Evolutionary conservation across 2,888 invertebrate species (phyloP).

Genomic region (Iselma pallidipennis): DNA sequence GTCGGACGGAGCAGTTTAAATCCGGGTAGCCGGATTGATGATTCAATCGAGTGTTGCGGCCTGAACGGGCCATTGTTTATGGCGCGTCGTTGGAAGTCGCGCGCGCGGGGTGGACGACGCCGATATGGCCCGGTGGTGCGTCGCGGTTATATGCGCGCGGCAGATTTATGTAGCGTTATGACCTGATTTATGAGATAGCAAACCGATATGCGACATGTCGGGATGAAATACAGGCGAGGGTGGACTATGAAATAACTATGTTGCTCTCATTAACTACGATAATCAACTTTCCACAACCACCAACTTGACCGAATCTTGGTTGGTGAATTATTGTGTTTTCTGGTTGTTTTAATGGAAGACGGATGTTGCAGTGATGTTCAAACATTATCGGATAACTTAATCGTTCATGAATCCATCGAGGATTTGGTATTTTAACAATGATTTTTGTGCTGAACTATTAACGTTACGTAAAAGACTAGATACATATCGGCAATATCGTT

Average conservation of each 20-base stretch:
- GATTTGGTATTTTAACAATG: not conserved
- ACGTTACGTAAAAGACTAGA: not conserved
- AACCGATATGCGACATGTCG: slow-evolving; percentile 41
- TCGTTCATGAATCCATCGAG: not conserved
- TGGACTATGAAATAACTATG: not conserved
- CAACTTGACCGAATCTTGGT: not conserved
- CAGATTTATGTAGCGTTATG: slow-evolving; percentile 54
- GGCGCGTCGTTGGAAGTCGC: slow-evolving; percentile 46
- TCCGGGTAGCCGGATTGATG: slow-evolving; percentile 45
- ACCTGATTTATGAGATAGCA: slow-evolving; percentile 50
- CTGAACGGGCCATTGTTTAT: slow-evolving; percentile 48
- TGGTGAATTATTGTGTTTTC: not conserved
- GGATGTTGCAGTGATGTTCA: not conserved
- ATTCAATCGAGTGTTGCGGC: slow-evolving; percentile 49
- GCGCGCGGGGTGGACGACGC: slow-evolving; percentile 36
- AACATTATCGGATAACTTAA: not conserved
- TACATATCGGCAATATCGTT: slow-evolving; percentile 1
- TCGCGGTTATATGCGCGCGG: slow-evolving; percentile 24
- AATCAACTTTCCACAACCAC: slow-evolving; percentile 1
- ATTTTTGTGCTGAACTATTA: not conserved
- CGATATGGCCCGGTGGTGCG: slow-evolving; percentile 40
- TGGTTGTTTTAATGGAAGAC: not conserved
- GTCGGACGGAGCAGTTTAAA: slow-evolving; percentile 37
- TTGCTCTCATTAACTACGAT: not conserved
- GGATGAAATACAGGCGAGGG: not conserved